Evolutionary conservation across 1,140 invertebrate species (phyloP).

Genomic region (Bombus superbus): DNA sequence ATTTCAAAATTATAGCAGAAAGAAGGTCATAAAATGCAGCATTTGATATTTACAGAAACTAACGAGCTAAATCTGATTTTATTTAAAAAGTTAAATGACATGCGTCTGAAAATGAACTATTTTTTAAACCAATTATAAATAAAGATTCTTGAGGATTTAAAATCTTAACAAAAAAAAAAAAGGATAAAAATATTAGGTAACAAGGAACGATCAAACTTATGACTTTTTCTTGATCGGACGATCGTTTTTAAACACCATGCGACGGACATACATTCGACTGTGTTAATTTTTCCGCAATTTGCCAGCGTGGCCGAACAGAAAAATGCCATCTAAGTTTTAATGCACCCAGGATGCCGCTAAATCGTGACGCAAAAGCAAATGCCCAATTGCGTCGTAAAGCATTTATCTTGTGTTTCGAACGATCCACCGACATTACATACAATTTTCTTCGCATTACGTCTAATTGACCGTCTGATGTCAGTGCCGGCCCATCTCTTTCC

Average conservation of each 20-base stretch:
- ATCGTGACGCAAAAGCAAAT: slow-evolving; percentile 15
- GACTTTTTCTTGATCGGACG: not conserved
- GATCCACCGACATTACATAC: slow-evolving; percentile 48
- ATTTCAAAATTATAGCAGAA: too few relatives aligned
- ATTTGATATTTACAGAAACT: too few relatives aligned
- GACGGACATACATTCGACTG: not conserved
- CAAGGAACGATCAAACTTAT: not conserved
- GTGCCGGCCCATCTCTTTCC: slow-evolving; percentile 57
- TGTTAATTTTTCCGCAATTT: not conserved
- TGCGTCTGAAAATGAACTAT: too few relatives aligned
- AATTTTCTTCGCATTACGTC: slow-evolving; percentile 70
- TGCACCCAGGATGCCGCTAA: not conserved
- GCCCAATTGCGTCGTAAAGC: slow-evolving; percentile 48
- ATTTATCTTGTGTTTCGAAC: slow-evolving; percentile 49
- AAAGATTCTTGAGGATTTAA: not conserved
- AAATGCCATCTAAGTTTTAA: slow-evolving; percentile 1
- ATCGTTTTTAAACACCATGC: not conserved
- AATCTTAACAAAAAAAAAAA: not conserved
- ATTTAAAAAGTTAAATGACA: too few relatives aligned
- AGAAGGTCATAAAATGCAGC: too few relatives aligned
- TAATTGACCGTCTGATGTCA: slow-evolving; percentile 68
- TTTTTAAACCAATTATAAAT: too few relatives aligned
- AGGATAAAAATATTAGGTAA: not conserved
- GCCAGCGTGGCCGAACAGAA: not conserved
- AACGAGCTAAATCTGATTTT: too few relatives aligned